Evolutionary conservation across 2,797 vertebrate genomes (phyloP).

Genomic region (Pseudocheirus occidentalis): DNA sequence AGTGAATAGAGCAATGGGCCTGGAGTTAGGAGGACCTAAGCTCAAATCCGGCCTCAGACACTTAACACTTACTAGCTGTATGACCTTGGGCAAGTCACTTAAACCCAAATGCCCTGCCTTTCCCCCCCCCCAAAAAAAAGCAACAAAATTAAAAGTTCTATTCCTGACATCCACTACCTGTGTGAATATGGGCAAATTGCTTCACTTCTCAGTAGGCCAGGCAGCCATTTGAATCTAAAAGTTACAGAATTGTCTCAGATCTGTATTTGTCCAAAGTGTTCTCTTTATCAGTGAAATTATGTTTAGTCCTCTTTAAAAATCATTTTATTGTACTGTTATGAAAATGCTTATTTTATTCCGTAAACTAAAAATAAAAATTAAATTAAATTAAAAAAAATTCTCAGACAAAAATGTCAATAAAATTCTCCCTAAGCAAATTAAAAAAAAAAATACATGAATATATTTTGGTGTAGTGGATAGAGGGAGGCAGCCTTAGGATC

Average conservation of each 20-base stretch:
- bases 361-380: not conserved
- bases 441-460: not conserved
- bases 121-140: no score
- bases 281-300: not conserved
- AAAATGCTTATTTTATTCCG: not conserved
- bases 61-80: no score
- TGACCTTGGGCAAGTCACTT: no score
- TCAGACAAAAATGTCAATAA: not conserved
- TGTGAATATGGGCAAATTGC: conserved; percentile 1
- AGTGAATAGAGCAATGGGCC: no score
- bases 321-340: not conserved
- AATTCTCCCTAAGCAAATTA: not conserved
- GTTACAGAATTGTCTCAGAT: not conserved
- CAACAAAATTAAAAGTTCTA: not conserved
- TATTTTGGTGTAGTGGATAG: not conserved
- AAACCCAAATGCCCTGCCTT: no score
- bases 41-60: no score
- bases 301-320: not conserved
- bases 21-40: no score
- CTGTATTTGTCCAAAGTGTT: not conserved
- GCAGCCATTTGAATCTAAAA: not conserved
- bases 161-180: not conserved
- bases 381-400: not conserved
- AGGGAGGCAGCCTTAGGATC: not conserved
- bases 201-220: not conserved